Percentiles rank a stretch among this genome's conserved stretches.
phyloP scores from a whole-genome alignment of 2,113 vertebrate species.

The Sorex araneus region DNA sequence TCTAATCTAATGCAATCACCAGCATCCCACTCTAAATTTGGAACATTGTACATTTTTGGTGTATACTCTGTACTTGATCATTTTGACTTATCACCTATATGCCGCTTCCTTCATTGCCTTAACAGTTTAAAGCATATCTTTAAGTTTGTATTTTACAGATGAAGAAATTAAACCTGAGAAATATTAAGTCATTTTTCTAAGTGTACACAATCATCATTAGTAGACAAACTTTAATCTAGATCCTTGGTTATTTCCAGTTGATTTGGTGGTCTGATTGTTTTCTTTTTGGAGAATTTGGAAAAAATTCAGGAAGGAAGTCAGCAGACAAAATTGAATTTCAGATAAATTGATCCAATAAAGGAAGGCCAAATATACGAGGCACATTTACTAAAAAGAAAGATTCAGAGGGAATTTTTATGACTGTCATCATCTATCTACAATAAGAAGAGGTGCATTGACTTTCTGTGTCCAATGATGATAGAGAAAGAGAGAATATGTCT shows the following conservation, averaged over 20 bases:
- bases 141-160: conserved; percentile 27
- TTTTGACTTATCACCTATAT: neutral
- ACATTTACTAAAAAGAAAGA: conserved; percentile 55
- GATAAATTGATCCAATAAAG: conserved; percentile 66
- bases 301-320: conserved; percentile 44
- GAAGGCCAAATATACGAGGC: conserved; percentile 56
- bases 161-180: conserved; percentile 59
- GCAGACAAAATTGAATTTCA: conserved; percentile 69
- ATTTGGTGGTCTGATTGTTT: neutral
- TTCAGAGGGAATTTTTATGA: conserved; percentile 21
- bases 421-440: neutral
- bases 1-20: neutral
- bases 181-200: conserved; percentile 24
- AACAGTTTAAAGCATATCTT: neutral
- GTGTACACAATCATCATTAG: neutral
- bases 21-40: neutral
- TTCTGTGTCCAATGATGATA: conserved; percentile 62
- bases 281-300: conserved; percentile 59
- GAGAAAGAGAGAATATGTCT: conserved; percentile 45
- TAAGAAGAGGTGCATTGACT: conserved; percentile 49
- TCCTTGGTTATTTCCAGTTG: neutral
- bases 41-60: conserved; percentile 9
- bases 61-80: neutral
- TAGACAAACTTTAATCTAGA: neutral
- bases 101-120: neutral